Evolutionary conservation across 2,888 invertebrate species (phyloP).

Genomic region (Mythimna lalbum): DNA sequence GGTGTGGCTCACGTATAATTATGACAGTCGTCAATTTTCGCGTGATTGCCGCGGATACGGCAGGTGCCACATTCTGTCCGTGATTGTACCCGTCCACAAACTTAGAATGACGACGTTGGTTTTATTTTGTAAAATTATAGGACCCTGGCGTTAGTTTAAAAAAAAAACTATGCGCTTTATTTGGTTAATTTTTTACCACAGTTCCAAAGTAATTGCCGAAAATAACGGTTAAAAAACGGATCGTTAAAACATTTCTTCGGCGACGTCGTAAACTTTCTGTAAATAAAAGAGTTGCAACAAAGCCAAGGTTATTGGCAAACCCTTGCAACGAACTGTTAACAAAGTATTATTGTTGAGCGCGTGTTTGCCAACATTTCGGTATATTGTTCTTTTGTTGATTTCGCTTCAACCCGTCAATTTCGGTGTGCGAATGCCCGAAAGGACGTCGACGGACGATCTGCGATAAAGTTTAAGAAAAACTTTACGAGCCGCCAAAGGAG

Average conservation of each 20-base stretch:
- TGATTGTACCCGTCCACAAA: slow-evolving; percentile 49
- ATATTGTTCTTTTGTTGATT: slow-evolving; percentile 77
- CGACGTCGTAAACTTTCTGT: slow-evolving; percentile 75
- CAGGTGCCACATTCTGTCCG: slow-evolving; percentile 77
- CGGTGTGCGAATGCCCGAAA: slow-evolving; percentile 72
- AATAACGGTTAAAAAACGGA: slow-evolving; percentile 52
- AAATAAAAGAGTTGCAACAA: slow-evolving; percentile 81
- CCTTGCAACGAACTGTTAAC: slow-evolving; percentile 85
- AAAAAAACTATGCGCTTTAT: slow-evolving; percentile 25
- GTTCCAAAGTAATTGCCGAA: slow-evolving; percentile 38
- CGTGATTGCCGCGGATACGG: slow-evolving; percentile 70
- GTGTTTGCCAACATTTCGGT: slow-evolving; percentile 81
- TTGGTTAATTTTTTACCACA: slow-evolving; percentile 32
- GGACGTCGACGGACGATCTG: slow-evolving; percentile 66
- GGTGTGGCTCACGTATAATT: slow-evolving; percentile 79
- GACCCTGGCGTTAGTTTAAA: slow-evolving; percentile 12
- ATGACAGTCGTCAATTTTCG: slow-evolving; percentile 77
- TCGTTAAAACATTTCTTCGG: slow-evolving; percentile 46
- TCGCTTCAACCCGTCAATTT: slow-evolving; percentile 81
- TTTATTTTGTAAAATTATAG: slow-evolving; percentile 49
- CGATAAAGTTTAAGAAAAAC: slow-evolving; percentile 77
- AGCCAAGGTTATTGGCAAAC: slow-evolving; percentile 81
- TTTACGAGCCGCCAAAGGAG: slow-evolving; percentile 85
- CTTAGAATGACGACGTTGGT: slow-evolving; percentile 52
- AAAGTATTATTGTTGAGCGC: slow-evolving; percentile 74